Conservation (phyloP, 2,113 vertebrate genomes). For the Apodemus speciosus region DNA sequence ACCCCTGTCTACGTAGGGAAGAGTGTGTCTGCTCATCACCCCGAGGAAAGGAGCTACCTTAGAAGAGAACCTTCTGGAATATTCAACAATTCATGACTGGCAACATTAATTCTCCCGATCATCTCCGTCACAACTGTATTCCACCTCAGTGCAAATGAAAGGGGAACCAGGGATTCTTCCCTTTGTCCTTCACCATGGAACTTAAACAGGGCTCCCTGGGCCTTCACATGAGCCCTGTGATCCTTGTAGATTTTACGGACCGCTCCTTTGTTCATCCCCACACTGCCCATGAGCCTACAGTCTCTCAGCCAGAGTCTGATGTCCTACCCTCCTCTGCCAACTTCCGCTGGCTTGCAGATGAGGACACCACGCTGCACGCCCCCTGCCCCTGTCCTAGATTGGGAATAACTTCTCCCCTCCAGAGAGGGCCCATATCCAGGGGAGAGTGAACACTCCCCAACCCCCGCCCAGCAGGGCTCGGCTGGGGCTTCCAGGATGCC, state of each 20-base stretch:
- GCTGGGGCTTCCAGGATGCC: slow-evolving; percentile 27
- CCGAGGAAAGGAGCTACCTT: not conserved
- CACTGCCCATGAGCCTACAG: accelerated
- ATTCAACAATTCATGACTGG: not conserved
- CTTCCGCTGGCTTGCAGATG: not conserved
- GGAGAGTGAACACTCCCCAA: not conserved
- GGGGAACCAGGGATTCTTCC: not conserved
- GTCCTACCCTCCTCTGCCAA: not conserved
- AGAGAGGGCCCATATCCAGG: not conserved
- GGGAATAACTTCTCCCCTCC: not conserved
- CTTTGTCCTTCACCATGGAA: not conserved
- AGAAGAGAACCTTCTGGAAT: not conserved
- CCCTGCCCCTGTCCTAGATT: not conserved
- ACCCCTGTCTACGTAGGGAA: not conserved
- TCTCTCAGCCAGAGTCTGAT: not conserved
- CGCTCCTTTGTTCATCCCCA: not conserved
- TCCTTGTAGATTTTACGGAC: no score
- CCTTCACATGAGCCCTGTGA: not conserved
- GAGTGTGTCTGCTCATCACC: not conserved
- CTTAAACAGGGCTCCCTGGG: not conserved
- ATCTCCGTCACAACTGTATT: not conserved
- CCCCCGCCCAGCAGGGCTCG: not conserved
- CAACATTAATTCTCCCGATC: not conserved
- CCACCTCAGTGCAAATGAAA: no score
- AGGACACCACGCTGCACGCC: not conserved